Evolutionary conservation across 2,113 vertebrate species (phyloP).

Genomic region (Epinephelus fuscoguttatus): DNA sequence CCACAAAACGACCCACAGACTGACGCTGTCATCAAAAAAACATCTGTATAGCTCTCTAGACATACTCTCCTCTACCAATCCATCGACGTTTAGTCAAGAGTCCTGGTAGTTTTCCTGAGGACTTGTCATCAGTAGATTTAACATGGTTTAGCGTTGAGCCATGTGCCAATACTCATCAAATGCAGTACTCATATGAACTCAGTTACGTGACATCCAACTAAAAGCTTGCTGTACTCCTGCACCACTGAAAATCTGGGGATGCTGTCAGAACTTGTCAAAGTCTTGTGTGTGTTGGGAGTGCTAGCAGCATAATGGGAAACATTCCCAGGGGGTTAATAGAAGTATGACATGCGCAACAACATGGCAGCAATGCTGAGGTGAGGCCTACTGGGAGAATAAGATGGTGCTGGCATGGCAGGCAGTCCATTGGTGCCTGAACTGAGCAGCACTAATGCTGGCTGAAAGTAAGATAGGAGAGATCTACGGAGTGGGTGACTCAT

Average conservation of each 20-base stretch:
- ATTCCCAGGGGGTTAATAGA: conserved; percentile 60
- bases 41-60: background rate
- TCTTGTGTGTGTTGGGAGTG: conserved; percentile 35
- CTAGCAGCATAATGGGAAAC: conserved; percentile 26
- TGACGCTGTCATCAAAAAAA: background rate
- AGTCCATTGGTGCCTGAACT: conserved; percentile 38
- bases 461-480: conserved; percentile 34
- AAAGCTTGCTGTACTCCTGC: conserved; percentile 40
- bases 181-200: conserved; percentile 39
- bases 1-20: background rate
- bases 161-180: background rate
- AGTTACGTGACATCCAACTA: conserved; percentile 44
- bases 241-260: conserved; percentile 13
- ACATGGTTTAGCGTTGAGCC: background rate
- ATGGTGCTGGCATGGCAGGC: conserved; percentile 52
- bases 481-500: conserved; percentile 27
- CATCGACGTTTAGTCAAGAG: background rate
- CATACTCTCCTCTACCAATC: background rate
- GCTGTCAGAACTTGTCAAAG: conserved; percentile 55
- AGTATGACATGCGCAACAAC: conserved; percentile 33
- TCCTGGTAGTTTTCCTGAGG: background rate
- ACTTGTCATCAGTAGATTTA: background rate
- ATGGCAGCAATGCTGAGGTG: conserved; percentile 43
- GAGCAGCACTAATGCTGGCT: conserved; percentile 65
- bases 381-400: conserved; percentile 58